Percentiles rank a stretch among this genome's conserved stretches.
Evolutionary conservation across 2,797 vertebrate genomes (phyloP).

Genomic region (Propithecus perrieri): DNA sequence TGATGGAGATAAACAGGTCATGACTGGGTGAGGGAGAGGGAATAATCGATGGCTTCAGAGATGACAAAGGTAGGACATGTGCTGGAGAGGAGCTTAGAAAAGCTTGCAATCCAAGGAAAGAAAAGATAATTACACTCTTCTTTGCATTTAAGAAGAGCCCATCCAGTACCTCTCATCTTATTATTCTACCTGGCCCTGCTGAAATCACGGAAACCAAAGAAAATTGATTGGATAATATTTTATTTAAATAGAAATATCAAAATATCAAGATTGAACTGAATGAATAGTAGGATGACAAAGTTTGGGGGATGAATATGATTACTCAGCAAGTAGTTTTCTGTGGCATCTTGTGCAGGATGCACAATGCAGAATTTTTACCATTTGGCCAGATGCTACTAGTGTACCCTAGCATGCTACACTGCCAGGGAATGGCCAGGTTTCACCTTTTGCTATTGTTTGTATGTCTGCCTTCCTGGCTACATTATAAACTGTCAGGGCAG

Average conservation of each 20-base stretch:
- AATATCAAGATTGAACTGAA: neutral
- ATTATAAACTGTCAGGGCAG: neutral
- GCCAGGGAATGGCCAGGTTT: neutral
- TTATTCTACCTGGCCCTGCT: neutral
- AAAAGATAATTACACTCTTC: neutral
- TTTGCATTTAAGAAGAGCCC: neutral
- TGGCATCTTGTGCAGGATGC: neutral
- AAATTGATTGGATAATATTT: neutral
- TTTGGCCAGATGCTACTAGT: neutral
- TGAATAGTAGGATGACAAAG: neutral
- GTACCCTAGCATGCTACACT: neutral
- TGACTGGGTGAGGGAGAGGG: neutral
- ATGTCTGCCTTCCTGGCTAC: neutral
- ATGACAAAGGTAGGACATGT: too few relatives aligned
- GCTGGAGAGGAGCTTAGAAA: neutral
- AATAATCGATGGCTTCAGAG: neutral
- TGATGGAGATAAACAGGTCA: neutral
- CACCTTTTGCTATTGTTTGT: neutral
- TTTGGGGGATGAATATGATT: neutral
- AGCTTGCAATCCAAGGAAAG: neutral
- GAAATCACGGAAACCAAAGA: neutral
- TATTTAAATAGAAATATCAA: conserved; percentile 17
- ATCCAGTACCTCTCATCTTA: neutral
- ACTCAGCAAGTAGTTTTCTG: neutral
- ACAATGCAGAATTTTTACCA: neutral